Evolutionary conservation across 64 coral and sea anemone species (phyloP), one percentile per base, ranked within the genome.

Genomic region (Orbicella faveolata): DNA sequence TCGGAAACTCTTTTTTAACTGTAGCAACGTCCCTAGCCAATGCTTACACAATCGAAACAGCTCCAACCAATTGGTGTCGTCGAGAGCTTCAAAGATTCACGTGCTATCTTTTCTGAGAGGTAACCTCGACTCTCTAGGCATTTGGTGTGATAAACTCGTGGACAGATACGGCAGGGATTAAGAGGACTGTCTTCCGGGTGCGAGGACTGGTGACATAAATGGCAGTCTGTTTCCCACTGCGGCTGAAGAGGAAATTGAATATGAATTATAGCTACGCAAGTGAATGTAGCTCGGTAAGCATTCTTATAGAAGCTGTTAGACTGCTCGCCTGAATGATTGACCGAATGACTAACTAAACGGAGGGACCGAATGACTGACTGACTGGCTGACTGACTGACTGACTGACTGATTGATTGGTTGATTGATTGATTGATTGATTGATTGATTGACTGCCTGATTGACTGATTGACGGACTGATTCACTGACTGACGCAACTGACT

Each of bases 41-140:
- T 73, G 90, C 93, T 94, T 62, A 94, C 93, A 51, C 93, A 94
- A 1, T 61, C 63, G 19, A 75, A 83, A 62, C 93, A 94, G 30
- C 80, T 86, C 93, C 93, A 94, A 4, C 93, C 93, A 34, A 94
- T 85, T 23, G 64, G 75, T 26, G 55, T 79, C 19, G 63, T 76
- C 33, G 81, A 37, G 12, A 90, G 88, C 23, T 77, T 35, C 6
- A 94, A 2, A 54, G 93, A 75, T 33, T 94, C 75, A 34, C 34
- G 17, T 55, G 76, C 55, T 19, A 86, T 18, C 34, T 62, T 55
- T 39, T 21, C 70, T 57, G 93, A 79, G 13, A 94, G 80, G 52
- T 79, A 61, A 25, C 93, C 93, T 23, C 88, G 79, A 14, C 33
- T 94, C 14, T 65, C 37, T 11, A 94, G 73, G 41, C 93, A 94